Evolutionary conservation across 1,140 invertebrate species (phyloP).

Genomic region (Aphidius ervi): DNA sequence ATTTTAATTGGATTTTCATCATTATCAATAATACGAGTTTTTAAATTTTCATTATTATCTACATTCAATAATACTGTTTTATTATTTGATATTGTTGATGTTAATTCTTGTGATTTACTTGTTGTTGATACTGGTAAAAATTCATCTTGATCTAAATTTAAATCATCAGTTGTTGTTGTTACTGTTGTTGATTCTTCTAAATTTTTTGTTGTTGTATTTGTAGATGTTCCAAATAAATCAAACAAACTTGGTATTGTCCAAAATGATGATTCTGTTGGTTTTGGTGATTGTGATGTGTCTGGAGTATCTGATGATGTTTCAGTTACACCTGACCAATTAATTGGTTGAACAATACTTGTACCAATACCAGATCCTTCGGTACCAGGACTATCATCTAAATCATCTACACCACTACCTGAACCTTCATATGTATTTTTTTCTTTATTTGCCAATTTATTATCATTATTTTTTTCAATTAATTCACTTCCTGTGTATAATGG

Average conservation of each 20-base stretch:
- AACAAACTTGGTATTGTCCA: background rate
- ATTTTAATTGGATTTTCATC: slow-evolving; percentile 17
- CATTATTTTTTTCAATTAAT: background rate
- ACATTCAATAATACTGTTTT: slow-evolving; percentile 9
- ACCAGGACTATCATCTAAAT: slow-evolving; percentile 40
- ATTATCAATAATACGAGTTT: background rate
- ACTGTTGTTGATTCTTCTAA: slow-evolving; percentile 21
- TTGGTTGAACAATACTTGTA: slow-evolving; percentile 23
- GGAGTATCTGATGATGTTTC: background rate
- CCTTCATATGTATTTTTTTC: background rate
- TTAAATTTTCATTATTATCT: background rate
- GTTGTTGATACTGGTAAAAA: slow-evolving; percentile 34
- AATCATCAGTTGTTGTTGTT: slow-evolving; percentile 29
- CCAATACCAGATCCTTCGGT: slow-evolving; percentile 42
- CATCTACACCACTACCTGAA: slow-evolving; percentile 23
- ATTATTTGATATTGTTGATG: slow-evolving; percentile 8
- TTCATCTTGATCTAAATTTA: slow-evolving; percentile 39
- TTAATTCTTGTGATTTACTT: background rate
- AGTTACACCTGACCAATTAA: slow-evolving; percentile 8
- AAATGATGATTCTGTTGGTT: slow-evolving; percentile 13
- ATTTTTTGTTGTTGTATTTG: background rate
- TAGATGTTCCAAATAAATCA: slow-evolving; percentile 5
- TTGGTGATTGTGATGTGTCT: background rate
- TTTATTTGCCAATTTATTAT: background rate
- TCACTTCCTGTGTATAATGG: background rate